Percentiles rank a stretch among this genome's conserved stretches.
Conservation (phyloP, 2,113 vertebrate genomes). For the Mastomys coucha region DNA sequence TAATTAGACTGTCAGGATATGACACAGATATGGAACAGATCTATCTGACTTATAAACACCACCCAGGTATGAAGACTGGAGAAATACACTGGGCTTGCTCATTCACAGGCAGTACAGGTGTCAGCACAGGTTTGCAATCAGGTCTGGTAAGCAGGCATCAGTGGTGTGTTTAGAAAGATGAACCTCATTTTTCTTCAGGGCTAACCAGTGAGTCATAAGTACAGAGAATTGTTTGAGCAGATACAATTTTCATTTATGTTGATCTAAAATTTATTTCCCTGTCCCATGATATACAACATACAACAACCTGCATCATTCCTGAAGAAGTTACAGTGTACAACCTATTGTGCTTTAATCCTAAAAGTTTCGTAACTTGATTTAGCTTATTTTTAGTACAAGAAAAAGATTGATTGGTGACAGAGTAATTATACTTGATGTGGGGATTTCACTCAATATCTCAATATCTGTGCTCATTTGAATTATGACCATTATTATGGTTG, state of each 20-base stretch:
- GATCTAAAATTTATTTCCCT: neutral
- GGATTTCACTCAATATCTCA: neutral
- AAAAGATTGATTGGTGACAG: neutral
- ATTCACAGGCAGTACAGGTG: neutral
- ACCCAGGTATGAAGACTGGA: neutral
- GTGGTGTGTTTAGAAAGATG: slow-evolving; percentile 2
- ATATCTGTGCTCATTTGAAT: neutral
- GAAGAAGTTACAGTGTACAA: neutral
- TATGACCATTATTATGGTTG: slow-evolving; percentile 4
- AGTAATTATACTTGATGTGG: neutral
- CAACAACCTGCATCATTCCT: neutral
- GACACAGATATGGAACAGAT: neutral
- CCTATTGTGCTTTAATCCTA: neutral
- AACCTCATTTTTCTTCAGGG: neutral
- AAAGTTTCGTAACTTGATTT: neutral
- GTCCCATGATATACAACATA: neutral
- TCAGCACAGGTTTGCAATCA: neutral
- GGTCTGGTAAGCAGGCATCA: neutral
- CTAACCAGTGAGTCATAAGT: neutral
- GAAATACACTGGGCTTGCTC: rapidly evolving
- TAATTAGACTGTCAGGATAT: neutral
- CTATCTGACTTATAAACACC: neutral
- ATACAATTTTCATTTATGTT: neutral
- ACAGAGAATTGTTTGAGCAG: neutral
- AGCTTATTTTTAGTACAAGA: neutral